Percentiles rank a stretch among this genome's conserved stretches.
Evolutionary conservation across 2,888 invertebrate genomes (phyloP).

Genomic region (Noctua janthina): DNA sequence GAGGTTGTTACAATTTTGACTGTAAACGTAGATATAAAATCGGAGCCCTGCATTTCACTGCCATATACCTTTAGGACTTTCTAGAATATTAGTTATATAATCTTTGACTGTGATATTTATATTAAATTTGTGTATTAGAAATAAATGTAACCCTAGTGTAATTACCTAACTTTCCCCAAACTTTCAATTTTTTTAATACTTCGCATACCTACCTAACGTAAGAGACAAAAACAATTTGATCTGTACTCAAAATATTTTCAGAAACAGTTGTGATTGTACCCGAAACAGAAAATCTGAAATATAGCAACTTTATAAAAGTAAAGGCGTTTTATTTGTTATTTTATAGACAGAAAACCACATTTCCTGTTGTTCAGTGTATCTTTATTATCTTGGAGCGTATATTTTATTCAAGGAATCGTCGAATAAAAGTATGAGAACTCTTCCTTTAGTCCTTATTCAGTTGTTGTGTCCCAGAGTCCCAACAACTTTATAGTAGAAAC

Average conservation of each 20-base stretch:
- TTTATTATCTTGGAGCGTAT: constrained; percentile 40
- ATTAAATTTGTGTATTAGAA: constrained; percentile 89
- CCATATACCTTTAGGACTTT: constrained; percentile 85
- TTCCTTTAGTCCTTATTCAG: constrained; percentile 61
- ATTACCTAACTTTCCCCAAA: constrained; percentile 66
- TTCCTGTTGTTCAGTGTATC: constrained; percentile 43
- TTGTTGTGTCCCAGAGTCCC: constrained; percentile 67
- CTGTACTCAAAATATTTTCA: constrained; percentile 83
- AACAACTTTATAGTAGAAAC: constrained; percentile 72
- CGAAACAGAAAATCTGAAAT: constrained; percentile 78
- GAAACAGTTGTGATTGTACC: constrained; percentile 81
- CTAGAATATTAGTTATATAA: constrained; percentile 87
- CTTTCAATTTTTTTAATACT: constrained; percentile 66
- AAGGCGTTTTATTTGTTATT: constrained; percentile 72
- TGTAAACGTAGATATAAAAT: constrained; percentile 73
- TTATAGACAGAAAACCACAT: constrained; percentile 42
- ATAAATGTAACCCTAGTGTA: constrained; percentile 81
- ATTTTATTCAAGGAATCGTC: constrained; percentile 50
- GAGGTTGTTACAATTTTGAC: constrained; percentile 77
- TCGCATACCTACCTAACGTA: constrained; percentile 67
- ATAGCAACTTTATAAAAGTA: constrained; percentile 81
- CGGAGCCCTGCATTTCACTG: constrained; percentile 84
- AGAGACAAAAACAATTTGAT: constrained; percentile 66
- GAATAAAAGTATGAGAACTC: constrained; percentile 54
- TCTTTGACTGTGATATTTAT: constrained; percentile 90